Conservation (phyloP, 2,888 invertebrate genomes). For the Cryptus armator region DNA sequence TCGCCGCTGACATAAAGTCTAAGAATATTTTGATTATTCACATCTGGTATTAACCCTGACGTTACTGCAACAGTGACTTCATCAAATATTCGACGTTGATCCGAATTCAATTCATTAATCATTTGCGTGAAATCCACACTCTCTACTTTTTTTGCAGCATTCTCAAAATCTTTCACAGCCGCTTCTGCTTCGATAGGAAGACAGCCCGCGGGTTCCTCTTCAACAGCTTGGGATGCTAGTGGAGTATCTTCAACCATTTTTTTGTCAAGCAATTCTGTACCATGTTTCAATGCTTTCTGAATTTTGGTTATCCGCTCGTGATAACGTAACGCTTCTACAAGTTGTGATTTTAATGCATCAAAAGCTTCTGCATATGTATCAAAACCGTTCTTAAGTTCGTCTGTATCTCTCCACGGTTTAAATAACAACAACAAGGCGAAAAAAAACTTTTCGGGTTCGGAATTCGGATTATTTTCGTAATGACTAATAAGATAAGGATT, state of each 20-base stretch:
- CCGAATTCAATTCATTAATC: no score
- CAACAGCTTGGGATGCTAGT: conserved; percentile 14
- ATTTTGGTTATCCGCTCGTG: conserved; percentile 50
- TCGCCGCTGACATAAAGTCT: not conserved
- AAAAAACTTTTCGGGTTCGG: conserved; percentile 73
- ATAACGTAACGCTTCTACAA: conserved; percentile 50
- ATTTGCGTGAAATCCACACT: no score
- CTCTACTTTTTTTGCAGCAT: no score
- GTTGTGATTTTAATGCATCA: conserved; percentile 57
- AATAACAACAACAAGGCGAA: conserved; percentile 73
- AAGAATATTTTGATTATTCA: conserved; percentile 7
- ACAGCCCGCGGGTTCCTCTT: conserved; percentile 37
- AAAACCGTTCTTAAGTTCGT: conserved; percentile 62
- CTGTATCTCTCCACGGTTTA: conserved; percentile 71
- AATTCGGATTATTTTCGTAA: conserved; percentile 68
- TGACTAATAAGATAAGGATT: conserved; percentile 72
- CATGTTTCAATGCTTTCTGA: conserved; percentile 23
- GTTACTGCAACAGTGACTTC: no score
- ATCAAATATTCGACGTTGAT: no score
- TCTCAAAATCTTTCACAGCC: conserved; percentile 61
- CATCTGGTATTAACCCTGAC: no score
- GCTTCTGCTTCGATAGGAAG: conserved; percentile 54
- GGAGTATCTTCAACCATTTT: conserved; percentile 36
- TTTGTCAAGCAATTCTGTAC: conserved; percentile 41
- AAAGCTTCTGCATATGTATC: conserved; percentile 63